These are phyloP conservation scores for Papilio polytes DNA, from an alignment of 1,140 invertebrate species.

Conservation along the genomic window DNA sequence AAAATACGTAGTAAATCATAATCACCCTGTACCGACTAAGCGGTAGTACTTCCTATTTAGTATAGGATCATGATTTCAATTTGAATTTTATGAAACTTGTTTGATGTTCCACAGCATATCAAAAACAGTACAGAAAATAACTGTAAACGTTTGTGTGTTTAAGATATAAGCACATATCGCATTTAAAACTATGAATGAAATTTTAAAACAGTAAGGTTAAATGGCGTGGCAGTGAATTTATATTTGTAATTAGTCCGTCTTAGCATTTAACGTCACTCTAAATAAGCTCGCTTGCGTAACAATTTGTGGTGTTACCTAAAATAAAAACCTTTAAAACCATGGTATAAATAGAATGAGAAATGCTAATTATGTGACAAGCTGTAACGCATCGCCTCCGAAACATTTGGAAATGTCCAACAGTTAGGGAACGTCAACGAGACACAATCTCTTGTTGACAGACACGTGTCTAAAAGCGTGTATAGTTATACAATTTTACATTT, in stretches of 20 bases:
- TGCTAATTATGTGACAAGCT: conserved; percentile 20
- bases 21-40: background rate
- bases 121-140: background rate
- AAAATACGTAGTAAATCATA: conserved; percentile 2
- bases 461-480: background rate
- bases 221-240: background rate
- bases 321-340: conserved; percentile 3
- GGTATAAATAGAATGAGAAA: conserved; percentile 16
- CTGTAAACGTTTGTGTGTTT: background rate
- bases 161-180: background rate
- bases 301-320: conserved; percentile 22
- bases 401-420: conserved; percentile 21
- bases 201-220: background rate
- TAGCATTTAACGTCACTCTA: background rate
- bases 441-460: background rate
- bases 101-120: background rate
- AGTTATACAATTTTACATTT: background rate
- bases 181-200: background rate
- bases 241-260: background rate
- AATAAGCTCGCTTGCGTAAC: conserved; percentile 1
- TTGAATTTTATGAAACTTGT: background rate
- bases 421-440: conserved; percentile 15
- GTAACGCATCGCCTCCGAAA: background rate
- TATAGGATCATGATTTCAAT: background rate
- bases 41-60: background rate